Conservation (phyloP, 2,797 vertebrate species). For the Liasis olivaceus region DNA sequence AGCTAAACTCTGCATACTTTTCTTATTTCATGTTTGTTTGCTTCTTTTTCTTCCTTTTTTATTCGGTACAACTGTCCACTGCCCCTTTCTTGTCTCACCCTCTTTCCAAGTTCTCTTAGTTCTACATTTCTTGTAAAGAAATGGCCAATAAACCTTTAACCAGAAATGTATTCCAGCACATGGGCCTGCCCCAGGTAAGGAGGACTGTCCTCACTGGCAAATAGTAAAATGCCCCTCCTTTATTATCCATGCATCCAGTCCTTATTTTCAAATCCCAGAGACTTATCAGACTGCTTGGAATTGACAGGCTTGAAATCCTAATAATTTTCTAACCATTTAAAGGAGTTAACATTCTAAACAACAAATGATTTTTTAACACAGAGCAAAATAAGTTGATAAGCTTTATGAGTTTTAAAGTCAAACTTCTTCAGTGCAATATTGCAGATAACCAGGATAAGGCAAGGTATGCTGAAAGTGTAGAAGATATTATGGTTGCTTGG, state of each 20-base stretch:
- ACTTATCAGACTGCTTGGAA: not conserved
- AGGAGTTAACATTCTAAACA: not conserved
- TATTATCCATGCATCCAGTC: not conserved
- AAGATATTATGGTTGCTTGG: not conserved
- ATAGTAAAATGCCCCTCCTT: not conserved
- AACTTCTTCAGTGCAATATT: not conserved
- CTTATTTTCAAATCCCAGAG: not conserved
- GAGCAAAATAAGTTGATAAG: not conserved
- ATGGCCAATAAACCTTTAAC: not conserved
- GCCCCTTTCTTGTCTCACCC: not conserved
- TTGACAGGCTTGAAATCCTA: not conserved
- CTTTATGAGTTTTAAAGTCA: not conserved
- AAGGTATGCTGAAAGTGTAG: not conserved
- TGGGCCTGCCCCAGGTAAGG: not conserved
- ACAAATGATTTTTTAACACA: not conserved
- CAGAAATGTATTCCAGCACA: not conserved
- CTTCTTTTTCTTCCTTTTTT: not conserved
- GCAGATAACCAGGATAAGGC: not conserved
- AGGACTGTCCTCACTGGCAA: not conserved
- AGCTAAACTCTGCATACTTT: not conserved
- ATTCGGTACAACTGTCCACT: not conserved
- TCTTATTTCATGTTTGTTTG: not conserved
- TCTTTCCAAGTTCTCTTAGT: not conserved
- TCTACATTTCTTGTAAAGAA: not conserved
- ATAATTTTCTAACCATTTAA: not conserved